Percentiles rank a stretch among this genome's conserved stretches.
These are phyloP conservation scores for Dipus sagitta DNA, from an alignment of 2,797 vertebrate genomes.

Conservation along the genomic window DNA sequence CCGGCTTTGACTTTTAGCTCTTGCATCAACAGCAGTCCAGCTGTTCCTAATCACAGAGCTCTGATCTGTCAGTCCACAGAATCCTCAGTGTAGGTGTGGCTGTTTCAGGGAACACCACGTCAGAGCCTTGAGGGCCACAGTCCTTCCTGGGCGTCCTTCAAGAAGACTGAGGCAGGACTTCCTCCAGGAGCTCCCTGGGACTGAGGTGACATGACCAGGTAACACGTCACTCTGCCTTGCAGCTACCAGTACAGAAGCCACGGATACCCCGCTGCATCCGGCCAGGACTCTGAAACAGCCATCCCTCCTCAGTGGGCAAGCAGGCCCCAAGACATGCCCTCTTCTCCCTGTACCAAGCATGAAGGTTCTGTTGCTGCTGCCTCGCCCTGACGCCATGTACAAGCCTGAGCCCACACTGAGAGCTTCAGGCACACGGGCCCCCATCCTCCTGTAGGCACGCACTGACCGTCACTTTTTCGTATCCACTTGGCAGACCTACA, in stretches of 20 bases:
- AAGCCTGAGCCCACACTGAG: too few relatives aligned
- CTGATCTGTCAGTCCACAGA: too few relatives aligned
- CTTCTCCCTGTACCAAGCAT: not conserved
- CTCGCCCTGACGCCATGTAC: not conserved
- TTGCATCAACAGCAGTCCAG: not conserved
- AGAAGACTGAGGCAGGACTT: not conserved
- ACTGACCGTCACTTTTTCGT: not conserved
- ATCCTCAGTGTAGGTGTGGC: not conserved
- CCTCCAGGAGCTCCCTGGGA: not conserved
- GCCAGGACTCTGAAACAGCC: not conserved
- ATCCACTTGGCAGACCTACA: not conserved
- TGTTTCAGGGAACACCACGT: not conserved
- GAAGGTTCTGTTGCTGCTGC: not conserved
- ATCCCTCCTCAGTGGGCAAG: not conserved
- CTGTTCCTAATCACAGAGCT: not conserved
- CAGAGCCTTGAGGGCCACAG: not conserved
- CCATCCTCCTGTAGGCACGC: not conserved
- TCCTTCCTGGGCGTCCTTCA: not conserved
- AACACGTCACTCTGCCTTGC: not conserved
- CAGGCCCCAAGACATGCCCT: not conserved
- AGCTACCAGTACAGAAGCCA: not conserved
- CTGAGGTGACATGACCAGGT: not conserved
- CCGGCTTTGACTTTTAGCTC: too few relatives aligned
- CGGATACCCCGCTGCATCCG: fast-evolving
- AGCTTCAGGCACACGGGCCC: not conserved